A percentile compares a stretch with the other conserved stretches of the same genome.
Conservation (phyloP, 2,888 invertebrate genomes). For the Dysmachus trigonus region DNA sequence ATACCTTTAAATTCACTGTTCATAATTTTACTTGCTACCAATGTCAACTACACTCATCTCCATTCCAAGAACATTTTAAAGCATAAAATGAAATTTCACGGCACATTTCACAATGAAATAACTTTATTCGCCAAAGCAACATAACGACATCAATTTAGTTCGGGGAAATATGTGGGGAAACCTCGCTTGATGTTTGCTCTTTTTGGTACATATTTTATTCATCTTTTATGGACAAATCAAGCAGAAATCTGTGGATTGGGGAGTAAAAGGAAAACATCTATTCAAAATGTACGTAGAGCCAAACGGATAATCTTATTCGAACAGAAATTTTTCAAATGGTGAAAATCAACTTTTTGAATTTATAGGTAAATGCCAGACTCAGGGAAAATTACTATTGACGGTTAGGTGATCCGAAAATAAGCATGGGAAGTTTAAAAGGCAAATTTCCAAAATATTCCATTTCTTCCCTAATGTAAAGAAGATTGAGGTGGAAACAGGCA, state of each 20-base stretch:
- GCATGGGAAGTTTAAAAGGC: neutral
- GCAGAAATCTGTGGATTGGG: neutral
- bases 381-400: neutral
- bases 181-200: neutral
- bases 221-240: neutral
- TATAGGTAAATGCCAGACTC: neutral
- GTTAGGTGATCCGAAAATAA: neutral
- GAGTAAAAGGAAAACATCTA: neutral
- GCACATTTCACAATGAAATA: neutral
- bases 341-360: neutral
- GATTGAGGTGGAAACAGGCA: neutral
- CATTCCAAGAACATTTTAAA: neutral
- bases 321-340: neutral
- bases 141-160: neutral
- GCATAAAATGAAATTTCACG: neutral
- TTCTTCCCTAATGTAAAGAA: neutral
- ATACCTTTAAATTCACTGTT: neutral
- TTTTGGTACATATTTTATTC: neutral
- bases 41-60: neutral
- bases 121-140: neutral
- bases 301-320: neutral
- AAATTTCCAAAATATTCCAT: neutral
- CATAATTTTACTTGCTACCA: neutral
- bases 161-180: neutral
- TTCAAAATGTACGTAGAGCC: neutral